A percentile compares a stretch with the other conserved stretches of the same genome.
These are phyloP conservation scores for Drosophila nigromelanica DNA, from an alignment of 1,140 invertebrate genomes.

Conservation along the genomic window DNA sequence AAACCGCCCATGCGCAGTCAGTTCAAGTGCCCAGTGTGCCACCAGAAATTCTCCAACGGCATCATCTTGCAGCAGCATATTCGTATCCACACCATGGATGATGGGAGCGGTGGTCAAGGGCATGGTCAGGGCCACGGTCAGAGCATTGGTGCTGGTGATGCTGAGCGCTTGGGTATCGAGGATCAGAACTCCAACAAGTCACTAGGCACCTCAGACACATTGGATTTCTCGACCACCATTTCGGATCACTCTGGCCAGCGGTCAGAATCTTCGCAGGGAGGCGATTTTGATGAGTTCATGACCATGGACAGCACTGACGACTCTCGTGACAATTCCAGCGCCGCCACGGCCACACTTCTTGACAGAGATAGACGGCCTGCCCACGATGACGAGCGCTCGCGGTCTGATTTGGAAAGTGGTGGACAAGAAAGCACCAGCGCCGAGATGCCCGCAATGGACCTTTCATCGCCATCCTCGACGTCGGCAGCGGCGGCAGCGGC, in stretches of 20 bases:
- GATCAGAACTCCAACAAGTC: conserved; percentile 82
- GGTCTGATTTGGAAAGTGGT: conserved; percentile 48
- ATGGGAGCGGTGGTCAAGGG: conserved; percentile 84
- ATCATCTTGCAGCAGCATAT: conserved; percentile 98
- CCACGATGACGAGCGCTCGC: conserved; percentile 57
- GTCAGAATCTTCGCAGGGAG: conserved; percentile 79
- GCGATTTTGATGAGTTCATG: conserved; percentile 81
- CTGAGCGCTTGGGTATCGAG: conserved; percentile 55
- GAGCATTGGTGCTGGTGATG: conserved; percentile 20
- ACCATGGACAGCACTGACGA: conserved; percentile 82
- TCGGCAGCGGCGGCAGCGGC: conserved; percentile 27
- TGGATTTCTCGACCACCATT: conserved; percentile 77
- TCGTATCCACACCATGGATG: conserved; percentile 94
- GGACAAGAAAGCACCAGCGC: conserved; percentile 43
- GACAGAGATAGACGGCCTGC: conserved; percentile 40
- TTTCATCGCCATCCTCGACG: conserved; percentile 60
- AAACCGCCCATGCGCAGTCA: conserved; percentile 96
- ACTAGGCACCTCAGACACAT: conserved; percentile 74
- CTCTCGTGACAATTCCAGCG: conserved; percentile 70
- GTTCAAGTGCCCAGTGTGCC: conserved; percentile 99
- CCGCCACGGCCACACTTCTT: conserved; percentile 51
- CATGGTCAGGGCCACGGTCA: background rate
- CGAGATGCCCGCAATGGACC: conserved; percentile 71
- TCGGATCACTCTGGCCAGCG: conserved; percentile 79
- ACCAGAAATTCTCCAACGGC: conserved; percentile 98